A percentile compares a stretch with the other conserved stretches of the same genome.
Conservation (phyloP, 1,140 invertebrate genomes). For the Drosophila rhopaloa region DNA sequence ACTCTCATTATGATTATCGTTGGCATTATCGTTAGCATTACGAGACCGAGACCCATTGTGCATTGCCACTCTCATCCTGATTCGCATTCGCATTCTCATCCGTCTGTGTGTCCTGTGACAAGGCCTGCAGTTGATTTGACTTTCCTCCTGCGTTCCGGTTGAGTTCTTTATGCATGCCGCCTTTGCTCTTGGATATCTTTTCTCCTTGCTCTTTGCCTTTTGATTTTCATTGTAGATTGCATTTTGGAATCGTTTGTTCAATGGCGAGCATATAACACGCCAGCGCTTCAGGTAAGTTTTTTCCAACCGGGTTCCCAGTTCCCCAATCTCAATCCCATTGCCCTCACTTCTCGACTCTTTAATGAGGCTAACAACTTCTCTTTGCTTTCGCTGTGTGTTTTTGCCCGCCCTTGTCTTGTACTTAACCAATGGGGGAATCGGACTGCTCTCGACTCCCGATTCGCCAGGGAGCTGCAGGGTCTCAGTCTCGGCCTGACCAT, state of each 20-base stretch:
- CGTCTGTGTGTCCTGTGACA: constrained; percentile 26
- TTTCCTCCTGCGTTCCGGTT: constrained; percentile 39
- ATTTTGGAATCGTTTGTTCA: constrained; percentile 83
- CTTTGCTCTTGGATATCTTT: constrained; percentile 26
- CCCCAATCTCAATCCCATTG: background rate
- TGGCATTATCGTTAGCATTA: constrained; percentile 46
- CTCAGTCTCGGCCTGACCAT: constrained; percentile 67
- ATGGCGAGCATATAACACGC: constrained; percentile 78
- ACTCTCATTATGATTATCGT: constrained; percentile 79
- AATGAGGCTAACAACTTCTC: constrained; percentile 69
- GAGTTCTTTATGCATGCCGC: constrained; percentile 53
- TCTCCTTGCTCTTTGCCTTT: constrained; percentile 36
- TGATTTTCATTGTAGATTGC: constrained; percentile 78
- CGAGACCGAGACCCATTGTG: constrained; percentile 29
- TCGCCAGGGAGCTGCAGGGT: constrained; percentile 68
- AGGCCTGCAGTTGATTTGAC: constrained; percentile 69
- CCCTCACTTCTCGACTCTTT: constrained; percentile 39
- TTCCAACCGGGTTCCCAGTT: background rate
- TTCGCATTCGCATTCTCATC: constrained; percentile 11
- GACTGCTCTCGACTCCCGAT: constrained; percentile 12
- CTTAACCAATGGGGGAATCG: constrained; percentile 59
- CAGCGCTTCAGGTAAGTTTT: constrained; percentile 75
- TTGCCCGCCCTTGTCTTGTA: constrained; percentile 71
- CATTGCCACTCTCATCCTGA: constrained; percentile 27
- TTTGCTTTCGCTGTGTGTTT: constrained; percentile 39